phyloP scores from a whole-genome alignment of 1,140 invertebrate species.

The Drosophila pseudoobscura region DNA sequence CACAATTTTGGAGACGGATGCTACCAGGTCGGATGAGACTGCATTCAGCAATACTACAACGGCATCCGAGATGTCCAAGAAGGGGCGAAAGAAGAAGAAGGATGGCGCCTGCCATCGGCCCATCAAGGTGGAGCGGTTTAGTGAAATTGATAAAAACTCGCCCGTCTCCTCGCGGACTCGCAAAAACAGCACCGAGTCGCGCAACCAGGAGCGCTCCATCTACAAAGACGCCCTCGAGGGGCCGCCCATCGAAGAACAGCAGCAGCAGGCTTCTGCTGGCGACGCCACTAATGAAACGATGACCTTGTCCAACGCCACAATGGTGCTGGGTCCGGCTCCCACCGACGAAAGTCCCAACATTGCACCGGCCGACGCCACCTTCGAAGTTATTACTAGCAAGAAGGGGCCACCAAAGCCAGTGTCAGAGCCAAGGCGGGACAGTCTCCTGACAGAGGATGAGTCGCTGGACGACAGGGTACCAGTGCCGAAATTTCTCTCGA shows the following conservation, averaged over 20 bases:
- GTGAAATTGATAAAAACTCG: slow-evolving; percentile 54
- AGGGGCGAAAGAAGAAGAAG: slow-evolving; percentile 61
- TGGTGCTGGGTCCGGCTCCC: slow-evolving; percentile 42
- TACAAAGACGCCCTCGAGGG: slow-evolving; percentile 75
- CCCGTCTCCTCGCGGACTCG: slow-evolving; percentile 68
- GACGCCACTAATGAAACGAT: slow-evolving; percentile 38
- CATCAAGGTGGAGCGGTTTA: slow-evolving; percentile 78
- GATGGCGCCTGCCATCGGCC: slow-evolving; percentile 51
- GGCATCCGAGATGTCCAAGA: slow-evolving; percentile 39
- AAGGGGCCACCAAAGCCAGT: slow-evolving; percentile 45
- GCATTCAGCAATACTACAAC: slow-evolving; percentile 35
- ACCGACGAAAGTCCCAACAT: slow-evolving; percentile 41
- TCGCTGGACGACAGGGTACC: slow-evolving; percentile 50
- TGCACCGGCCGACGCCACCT: slow-evolving; percentile 42
- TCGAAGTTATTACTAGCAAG: slow-evolving; percentile 47
- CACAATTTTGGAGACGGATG: slow-evolving; percentile 29
- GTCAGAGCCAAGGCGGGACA: slow-evolving; percentile 31
- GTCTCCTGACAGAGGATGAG: slow-evolving; percentile 76
- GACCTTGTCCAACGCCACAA: slow-evolving; percentile 22
- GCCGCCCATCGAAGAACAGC: slow-evolving; percentile 11
- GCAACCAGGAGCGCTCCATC: slow-evolving; percentile 56
- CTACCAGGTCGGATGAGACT: slow-evolving; percentile 36
- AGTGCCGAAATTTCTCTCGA: slow-evolving; percentile 30
- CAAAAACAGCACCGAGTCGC: slow-evolving; percentile 40
- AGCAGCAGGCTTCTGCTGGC: background rate